Base-by-base conservation (phyloP, 2,888 invertebrate species). In the Drosophila ustulata region DNA sequence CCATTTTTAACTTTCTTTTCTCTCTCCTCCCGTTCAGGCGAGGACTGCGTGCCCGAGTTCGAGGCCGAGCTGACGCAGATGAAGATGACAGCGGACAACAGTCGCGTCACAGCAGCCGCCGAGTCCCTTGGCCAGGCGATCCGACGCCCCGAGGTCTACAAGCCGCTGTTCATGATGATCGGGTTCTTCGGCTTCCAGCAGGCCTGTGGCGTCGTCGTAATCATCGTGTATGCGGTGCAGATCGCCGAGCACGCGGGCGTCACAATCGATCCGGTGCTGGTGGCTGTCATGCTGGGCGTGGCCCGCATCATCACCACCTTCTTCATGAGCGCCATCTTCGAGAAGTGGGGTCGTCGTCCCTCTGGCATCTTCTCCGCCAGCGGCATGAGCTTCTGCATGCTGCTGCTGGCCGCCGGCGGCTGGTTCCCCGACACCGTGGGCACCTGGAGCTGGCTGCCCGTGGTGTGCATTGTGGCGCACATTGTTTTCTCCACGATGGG, bases 201-300 rank as follows among this genome's bases (percentile, higher is more conserved):
- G 88, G 95, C 95, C 78, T 94, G 95, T 30, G 96, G 96, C 1
- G 94, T 95, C 0, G 95, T 96, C 66, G 95, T 95, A 0, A 94
- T 96, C 6, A 94, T 94, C 4, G 96, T 95, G 84, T 96, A 96
- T 90, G 95, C 95, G 2, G 95, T 96, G 41, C 93, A 94, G 77
- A 94, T 96, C 45, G 94, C 96, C 69, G 93, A 94, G 73, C 93
- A 93, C 39, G 93, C 96, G 0, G 94, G 95, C 0, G 93, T 93
- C 8, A 93, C 93, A 9, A 92, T 95, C 9, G 94, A 96, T 86
- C 95, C 95, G 51, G 95, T 96, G 77, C 87, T 94, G 45, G 95
- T 94, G 7, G 95, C 95, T 89, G 91, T 95, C 4, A 92, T 94
- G n/a, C 94, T 96, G 56, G 96, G 96, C 89, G 89, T 93, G 8